Conservation (phyloP, 2,113 vertebrate species). For the Cariama cristata region DNA sequence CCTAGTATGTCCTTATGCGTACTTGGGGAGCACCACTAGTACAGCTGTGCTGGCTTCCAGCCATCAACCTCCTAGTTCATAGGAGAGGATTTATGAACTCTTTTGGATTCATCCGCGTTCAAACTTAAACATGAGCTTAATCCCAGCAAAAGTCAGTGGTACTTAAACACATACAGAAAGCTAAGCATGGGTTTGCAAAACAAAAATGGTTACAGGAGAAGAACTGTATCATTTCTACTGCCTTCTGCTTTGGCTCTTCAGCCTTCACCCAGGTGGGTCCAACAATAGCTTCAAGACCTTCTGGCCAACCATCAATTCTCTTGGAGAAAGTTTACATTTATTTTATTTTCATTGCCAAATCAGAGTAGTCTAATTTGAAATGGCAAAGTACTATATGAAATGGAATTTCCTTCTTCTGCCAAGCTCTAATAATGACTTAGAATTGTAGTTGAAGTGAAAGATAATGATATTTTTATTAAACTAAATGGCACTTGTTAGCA, state of each 20-base stretch:
- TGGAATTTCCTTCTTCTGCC: conserved; percentile 1
- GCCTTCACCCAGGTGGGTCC: background rate
- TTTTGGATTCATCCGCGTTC: background rate
- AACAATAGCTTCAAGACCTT: background rate
- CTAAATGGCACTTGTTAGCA: background rate
- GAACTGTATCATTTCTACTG: background rate
- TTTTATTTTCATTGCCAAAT: background rate
- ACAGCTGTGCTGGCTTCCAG: conserved; percentile 14
- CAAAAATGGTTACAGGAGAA: background rate
- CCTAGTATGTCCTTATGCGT: background rate
- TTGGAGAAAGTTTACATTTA: background rate
- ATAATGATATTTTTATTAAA: conserved; percentile 29
- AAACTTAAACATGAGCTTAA: background rate
- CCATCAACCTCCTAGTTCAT: background rate
- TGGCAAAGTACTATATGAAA: background rate
- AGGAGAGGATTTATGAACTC: background rate
- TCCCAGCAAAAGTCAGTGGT: background rate
- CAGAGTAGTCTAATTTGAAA: background rate
- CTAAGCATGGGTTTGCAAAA: background rate
- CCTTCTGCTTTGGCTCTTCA: conserved; percentile 5
- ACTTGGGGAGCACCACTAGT: background rate
- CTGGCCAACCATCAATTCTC: background rate
- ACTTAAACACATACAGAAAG: background rate
- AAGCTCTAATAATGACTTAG: background rate
- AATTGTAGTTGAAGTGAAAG: background rate